Evolutionary conservation across 2,888 invertebrate genomes (phyloP).

Genomic region (Chrysomela aeneicollis): DNA sequence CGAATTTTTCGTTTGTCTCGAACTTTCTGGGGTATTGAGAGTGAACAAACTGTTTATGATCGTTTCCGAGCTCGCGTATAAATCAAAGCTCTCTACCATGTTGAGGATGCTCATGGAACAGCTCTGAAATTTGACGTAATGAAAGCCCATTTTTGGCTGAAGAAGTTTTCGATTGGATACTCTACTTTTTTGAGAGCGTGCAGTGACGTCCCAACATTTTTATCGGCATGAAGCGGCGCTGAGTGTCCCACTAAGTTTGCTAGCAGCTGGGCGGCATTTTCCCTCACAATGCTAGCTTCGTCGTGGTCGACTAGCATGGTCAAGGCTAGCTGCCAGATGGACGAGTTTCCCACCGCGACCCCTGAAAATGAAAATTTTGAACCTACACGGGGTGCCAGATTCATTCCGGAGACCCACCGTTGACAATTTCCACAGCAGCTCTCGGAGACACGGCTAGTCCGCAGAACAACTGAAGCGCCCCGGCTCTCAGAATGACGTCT

Average conservation of each 20-base stretch:
- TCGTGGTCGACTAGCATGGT: slow-evolving; percentile 60
- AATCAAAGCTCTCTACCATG: slow-evolving; percentile 52
- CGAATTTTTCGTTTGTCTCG: slow-evolving; percentile 19
- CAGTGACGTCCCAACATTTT: slow-evolving; percentile 24
- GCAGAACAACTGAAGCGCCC: slow-evolving; percentile 63
- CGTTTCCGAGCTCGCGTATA: slow-evolving; percentile 50
- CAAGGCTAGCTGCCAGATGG: slow-evolving; percentile 55
- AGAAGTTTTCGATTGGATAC: neutral
- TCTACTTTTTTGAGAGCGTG: slow-evolving; percentile 31
- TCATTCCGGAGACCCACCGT: slow-evolving; percentile 46
- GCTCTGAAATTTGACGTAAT: slow-evolving; percentile 38
- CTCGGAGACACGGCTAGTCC: slow-evolving; percentile 58
- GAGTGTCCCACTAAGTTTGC: slow-evolving; percentile 59
- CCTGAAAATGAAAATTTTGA: slow-evolving; percentile 42
- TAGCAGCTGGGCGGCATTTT: slow-evolving; percentile 65
- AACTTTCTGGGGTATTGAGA: slow-evolving; percentile 26
- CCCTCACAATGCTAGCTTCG: slow-evolving; percentile 65
- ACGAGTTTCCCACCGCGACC: slow-evolving; percentile 28
- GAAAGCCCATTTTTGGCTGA: neutral
- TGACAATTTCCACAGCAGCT: slow-evolving; percentile 52
- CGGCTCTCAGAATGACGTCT: slow-evolving; percentile 65
- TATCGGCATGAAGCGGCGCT: slow-evolving; percentile 27
- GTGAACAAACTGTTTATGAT: slow-evolving; percentile 49
- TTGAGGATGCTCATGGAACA: slow-evolving; percentile 32
- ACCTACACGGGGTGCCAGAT: neutral